Conservation (phyloP, 2,888 invertebrate genomes). For the Leucophenga maculata region DNA sequence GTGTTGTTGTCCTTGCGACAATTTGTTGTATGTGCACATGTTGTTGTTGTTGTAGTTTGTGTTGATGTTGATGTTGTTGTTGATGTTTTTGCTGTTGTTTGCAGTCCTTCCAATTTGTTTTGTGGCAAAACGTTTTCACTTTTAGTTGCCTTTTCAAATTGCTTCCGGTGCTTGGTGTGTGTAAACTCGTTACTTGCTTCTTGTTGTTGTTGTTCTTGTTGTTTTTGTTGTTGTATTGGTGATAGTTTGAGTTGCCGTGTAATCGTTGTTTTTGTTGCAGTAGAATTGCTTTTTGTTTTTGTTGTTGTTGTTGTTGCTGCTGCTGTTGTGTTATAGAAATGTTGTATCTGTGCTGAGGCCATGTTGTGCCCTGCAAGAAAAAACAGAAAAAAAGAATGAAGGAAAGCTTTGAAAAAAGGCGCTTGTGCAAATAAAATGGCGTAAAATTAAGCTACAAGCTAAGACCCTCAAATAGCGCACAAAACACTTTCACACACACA, state of each 20-base stretch:
- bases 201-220: conserved; percentile 34
- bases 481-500: not conserved
- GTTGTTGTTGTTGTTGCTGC: conserved; percentile 57
- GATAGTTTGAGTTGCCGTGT: conserved; percentile 29
- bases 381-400: conserved; percentile 37
- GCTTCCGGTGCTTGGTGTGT: conserved; percentile 54
- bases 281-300: conserved; percentile 32
- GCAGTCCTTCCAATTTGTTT: conserved; percentile 42
- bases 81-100: conserved; percentile 29
- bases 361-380: conserved; percentile 71
- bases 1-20: conserved; percentile 23
- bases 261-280: conserved; percentile 36
- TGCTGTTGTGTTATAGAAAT: conserved; percentile 69
- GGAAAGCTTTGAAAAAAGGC: not conserved
- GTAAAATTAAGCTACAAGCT: conserved; percentile 17
- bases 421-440: conserved; percentile 13
- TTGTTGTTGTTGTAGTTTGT: conserved; percentile 33
- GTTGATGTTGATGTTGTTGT: conserved; percentile 36
- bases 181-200: conserved; percentile 16
- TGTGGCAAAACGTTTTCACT: conserved; percentile 40
- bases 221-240: conserved; percentile 33
- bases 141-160: conserved; percentile 51
- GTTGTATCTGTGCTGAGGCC: conserved; percentile 73
- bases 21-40: conserved; percentile 24
- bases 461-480: conserved; percentile 20